phyloP scores from a whole-genome alignment of 2,888 invertebrate species.

The Calliphora vomitoria region DNA sequence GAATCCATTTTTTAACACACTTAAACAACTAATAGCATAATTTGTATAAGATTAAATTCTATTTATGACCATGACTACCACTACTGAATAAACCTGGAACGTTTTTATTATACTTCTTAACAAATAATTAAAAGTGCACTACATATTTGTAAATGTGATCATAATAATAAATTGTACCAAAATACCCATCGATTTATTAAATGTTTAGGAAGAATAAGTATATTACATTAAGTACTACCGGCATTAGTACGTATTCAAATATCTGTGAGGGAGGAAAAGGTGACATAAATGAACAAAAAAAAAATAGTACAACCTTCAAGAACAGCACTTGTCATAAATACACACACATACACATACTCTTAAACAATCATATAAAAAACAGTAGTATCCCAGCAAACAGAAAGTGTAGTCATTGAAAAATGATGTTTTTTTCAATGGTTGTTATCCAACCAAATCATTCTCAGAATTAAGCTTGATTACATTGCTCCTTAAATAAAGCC shows the following conservation, averaged over 20 bases:
- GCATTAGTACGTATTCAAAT: constrained; percentile 28
- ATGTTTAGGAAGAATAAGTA: neutral
- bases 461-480: too few species aligned
- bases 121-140: too few species aligned
- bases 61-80: too few species aligned
- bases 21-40: too few species aligned
- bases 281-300: constrained; percentile 50
- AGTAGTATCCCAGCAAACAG: constrained; percentile 7
- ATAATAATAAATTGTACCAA: neutral
- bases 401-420: too few species aligned
- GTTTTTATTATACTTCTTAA: too few species aligned
- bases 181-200: constrained; percentile 22
- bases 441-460: too few species aligned
- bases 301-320: constrained; percentile 67
- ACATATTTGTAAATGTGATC: too few species aligned
- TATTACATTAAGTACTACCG: constrained; percentile 50
- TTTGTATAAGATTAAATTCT: too few species aligned
- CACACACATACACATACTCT: neutral
- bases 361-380: neutral
- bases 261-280: constrained; percentile 40
- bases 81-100: too few species aligned
- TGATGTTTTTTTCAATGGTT: neutral
- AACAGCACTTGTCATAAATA: constrained; percentile 53
- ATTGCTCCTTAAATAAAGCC: too few species aligned
- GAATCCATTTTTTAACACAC: too few species aligned